A percentile compares a stretch with the other conserved stretches of the same genome.
Evolutionary conservation across 30 jellyfish, hydroid and myxozoan genomes (phyloP).

Genomic region (Sanderia malayensis): DNA sequence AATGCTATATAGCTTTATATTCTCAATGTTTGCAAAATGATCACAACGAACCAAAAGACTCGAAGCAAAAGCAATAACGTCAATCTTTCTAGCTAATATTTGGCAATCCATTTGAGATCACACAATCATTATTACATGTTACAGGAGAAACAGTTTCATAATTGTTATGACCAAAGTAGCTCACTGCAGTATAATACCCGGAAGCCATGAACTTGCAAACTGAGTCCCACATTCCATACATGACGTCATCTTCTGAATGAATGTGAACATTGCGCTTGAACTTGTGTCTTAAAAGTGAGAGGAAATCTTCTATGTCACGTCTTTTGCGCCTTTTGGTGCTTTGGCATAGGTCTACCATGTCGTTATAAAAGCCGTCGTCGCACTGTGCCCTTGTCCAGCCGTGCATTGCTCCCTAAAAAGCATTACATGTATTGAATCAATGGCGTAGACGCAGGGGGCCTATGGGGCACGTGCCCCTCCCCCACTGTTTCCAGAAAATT

Average conservation of each 20-base stretch:
- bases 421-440: background rate
- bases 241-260: conserved; percentile 11
- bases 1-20: too few relatives aligned
- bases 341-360: conserved; percentile 51
- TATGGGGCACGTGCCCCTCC: too few relatives aligned
- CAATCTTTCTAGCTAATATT: background rate
- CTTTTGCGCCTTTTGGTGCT: conserved; percentile 21
- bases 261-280: conserved; percentile 22
- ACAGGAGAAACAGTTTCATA: background rate
- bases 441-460: too few relatives aligned
- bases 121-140: background rate
- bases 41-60: too few relatives aligned
- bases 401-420: conserved; percentile 53
- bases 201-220: conserved; percentile 30
- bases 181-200: background rate
- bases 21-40: too few relatives aligned
- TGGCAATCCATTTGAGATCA: background rate
- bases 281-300: conserved; percentile 47
- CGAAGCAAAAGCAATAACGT: too few relatives aligned
- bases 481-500: too few relatives aligned
- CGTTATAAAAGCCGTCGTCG: conserved; percentile 58
- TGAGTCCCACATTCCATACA: conserved; percentile 31
- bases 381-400: conserved; percentile 54
- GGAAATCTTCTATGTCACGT: conserved; percentile 50
- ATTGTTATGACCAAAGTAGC: background rate